phyloP scores from a whole-genome alignment of 2,113 vertebrate species.

The Megaceryle maxima region DNA sequence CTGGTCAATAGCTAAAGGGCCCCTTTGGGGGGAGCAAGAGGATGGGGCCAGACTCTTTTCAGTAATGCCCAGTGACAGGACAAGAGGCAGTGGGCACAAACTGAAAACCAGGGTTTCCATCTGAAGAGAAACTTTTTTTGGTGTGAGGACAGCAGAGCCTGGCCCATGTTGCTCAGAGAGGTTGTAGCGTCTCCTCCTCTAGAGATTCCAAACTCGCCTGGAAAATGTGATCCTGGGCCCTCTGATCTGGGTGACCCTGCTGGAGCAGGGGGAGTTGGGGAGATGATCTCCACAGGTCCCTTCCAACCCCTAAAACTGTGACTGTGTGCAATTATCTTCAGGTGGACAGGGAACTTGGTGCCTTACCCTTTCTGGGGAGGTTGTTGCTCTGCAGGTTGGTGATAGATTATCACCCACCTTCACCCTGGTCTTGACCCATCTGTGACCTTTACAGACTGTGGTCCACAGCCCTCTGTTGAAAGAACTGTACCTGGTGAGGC shows the following conservation, averaged over 20 bases:
- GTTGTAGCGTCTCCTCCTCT: background rate
- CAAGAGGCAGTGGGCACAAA: background rate
- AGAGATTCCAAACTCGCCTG: background rate
- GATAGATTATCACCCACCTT: background rate
- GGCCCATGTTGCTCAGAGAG: background rate
- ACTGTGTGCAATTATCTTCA: background rate
- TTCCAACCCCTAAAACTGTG: background rate
- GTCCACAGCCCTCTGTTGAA: background rate
- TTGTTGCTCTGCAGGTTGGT: background rate
- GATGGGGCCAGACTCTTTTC: background rate
- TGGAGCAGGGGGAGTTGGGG: background rate
- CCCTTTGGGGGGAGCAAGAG: background rate
- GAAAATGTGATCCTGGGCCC: background rate
- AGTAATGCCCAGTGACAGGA: background rate
- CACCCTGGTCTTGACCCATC: fast-evolving
- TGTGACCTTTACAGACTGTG: fast-evolving
- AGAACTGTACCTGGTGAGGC: fast-evolving
- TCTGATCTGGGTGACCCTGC: background rate
- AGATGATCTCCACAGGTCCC: background rate
- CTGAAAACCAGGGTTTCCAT: background rate
- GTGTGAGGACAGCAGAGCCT: background rate
- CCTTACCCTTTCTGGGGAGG: background rate
- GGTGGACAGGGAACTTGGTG: background rate
- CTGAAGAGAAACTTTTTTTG: background rate
- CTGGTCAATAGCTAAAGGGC: background rate